Base-by-base conservation (phyloP, 1,140 invertebrate species). In the Ips typographus region DNA sequence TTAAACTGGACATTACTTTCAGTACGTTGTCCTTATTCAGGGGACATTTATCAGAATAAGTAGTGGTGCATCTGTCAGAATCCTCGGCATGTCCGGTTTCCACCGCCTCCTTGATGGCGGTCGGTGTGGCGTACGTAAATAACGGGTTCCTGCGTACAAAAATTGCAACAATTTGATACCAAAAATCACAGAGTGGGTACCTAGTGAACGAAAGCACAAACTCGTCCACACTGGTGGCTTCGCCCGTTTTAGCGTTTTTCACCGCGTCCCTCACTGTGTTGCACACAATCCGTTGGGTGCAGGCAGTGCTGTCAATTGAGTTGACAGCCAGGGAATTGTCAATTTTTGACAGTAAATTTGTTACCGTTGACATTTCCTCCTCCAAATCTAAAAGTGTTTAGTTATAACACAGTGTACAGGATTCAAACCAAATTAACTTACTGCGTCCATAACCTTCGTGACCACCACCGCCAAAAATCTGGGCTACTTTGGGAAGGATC, bases 251-350 rank as follows among this genome's bases (percentile, higher is more conserved):
- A 72, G 86, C 82, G 62, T 87, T 88, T 57, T 86, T 85, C 44
- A 85, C 85, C 0, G 90, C 88, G 37, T 88, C 84, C 68, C 90
- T 87, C 2, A 92, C 85, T 74, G 91, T 91, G 1, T 88, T 88
- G 71, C 92, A 94, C 7, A 91, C 85, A 3, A 90, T 84, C 51
- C 91, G 85, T 79, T 93, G 91, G 83, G 91, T 87, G 75, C 92
- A 94, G 4, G 87, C 88, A 1, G 87, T 87, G 0, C 90, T 90
- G 75, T 94, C 91, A 39, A 94, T 89, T 66, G 92, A 89, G 71
- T 92, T 86, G 68, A 88, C 84, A 1, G 86, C 86, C 3, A 93
- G 75, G 0, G 86, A 84, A 65, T 90, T 87, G 72, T 94, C 91
- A n/a, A 94, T 80, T 75, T 85, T 87, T 42, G 85, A 85, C 72